Conservation (phyloP, 2,888 invertebrate genomes). For the Drosophila emarginata region DNA sequence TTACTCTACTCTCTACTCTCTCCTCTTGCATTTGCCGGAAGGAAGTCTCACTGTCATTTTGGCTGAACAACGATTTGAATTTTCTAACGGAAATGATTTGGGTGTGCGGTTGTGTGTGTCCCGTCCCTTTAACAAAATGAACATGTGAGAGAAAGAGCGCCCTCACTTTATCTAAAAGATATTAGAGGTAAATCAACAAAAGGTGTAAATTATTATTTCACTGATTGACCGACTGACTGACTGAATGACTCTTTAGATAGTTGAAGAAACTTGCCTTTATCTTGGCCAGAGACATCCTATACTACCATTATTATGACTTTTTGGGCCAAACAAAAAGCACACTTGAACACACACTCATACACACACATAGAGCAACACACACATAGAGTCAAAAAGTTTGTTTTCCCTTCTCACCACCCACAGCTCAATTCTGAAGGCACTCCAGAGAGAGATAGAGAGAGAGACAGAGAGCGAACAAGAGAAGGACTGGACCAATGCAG, state of each 20-base stretch:
- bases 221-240: constrained; percentile 4
- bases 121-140: constrained; percentile 50
- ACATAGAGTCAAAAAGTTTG: constrained; percentile 2
- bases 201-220: neutral
- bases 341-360: constrained; percentile 55
- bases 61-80: constrained; percentile 50
- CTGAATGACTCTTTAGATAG: neutral
- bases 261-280: constrained; percentile 18
- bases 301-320: constrained; percentile 44
- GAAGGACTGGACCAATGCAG: neutral
- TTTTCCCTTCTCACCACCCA: neutral
- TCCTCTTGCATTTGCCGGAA: constrained; percentile 28
- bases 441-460: constrained; percentile 28
- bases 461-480: constrained; percentile 3
- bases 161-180: neutral
- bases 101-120: constrained; percentile 33
- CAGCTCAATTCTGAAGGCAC: constrained; percentile 44
- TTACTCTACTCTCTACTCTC: constrained; percentile 12
- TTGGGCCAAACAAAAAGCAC: constrained; percentile 26
- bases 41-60: constrained; percentile 64
- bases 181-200: constrained; percentile 4
- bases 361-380: constrained; percentile 2
- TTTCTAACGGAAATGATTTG: constrained; percentile 65
- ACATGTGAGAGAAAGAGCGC: constrained; percentile 39
- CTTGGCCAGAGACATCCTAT: constrained; percentile 28